Base-by-base conservation (phyloP, 2,113 vertebrate genomes). In the Protobothrops mucrosquamatus region DNA sequence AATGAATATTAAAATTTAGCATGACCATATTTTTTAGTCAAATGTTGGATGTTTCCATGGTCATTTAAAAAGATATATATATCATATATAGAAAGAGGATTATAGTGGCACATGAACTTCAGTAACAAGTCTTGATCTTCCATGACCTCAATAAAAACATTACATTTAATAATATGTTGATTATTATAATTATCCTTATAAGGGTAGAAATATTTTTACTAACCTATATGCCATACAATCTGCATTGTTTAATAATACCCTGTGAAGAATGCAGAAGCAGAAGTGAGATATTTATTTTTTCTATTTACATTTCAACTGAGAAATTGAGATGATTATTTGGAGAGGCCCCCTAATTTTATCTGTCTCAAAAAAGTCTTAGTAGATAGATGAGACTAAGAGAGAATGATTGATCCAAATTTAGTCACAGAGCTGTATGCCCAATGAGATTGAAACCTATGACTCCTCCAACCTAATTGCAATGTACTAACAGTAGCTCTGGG, bases 151-250 rank as follows among this genome's bases (percentile, higher is more conserved):
- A 91, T 57, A 94, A 69, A 74, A 96, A 92, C 94, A 85, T 92
- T 92, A 29, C 52, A 34, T 89, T 94, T 90, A 92, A 91, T 64
- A 91, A 55, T 90, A 93, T 91, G 95, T 94, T 93, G 95, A 95
- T 46, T 92, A 95, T 95, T 95, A 92, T 54, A 93, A 56, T 22
- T 90, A 94, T 43, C 56, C 94, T 20, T 90, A 87, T 88, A 69
- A 69, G 89, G n/a, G 89, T 89, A 56, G 92, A 91, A 74, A 59
- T 15, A 69, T 12, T 2, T 69, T 69, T n/a, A n/a, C 64, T 69
- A 14, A 11, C 61, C 26, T 64, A n/a, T 64, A n/a, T 14, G 11
- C 29, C 64, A n/a, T n/a, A 12, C 64, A 34, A 18, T 74, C 69
- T 39, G 6, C n/a, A 74, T 34, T 74, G n/a, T 6, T 74, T 20